Evolutionary conservation across 2,888 invertebrate genomes (phyloP).

Genomic region (Chydorus sphaericus): DNA sequence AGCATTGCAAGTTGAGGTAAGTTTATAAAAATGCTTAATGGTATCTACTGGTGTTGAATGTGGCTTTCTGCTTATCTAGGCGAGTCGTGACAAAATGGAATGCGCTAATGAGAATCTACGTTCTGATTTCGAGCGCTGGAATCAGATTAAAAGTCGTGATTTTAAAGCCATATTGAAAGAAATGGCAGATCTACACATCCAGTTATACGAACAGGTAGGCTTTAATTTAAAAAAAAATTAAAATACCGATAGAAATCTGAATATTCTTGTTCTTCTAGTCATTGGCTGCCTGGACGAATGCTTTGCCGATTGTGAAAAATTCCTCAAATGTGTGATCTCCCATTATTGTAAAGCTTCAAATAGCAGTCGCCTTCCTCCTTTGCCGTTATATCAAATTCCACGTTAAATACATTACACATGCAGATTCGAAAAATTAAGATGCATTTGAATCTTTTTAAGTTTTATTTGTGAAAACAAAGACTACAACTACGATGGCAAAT

Average conservation of each 20-base stretch:
- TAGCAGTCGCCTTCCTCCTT: no score
- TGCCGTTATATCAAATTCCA: no score
- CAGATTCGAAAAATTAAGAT: no score
- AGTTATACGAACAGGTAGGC: slow-evolving; percentile 44
- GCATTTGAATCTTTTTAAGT: no score
- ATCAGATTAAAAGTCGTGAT: slow-evolving; percentile 45
- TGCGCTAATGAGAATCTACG: slow-evolving; percentile 51
- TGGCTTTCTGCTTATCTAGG: slow-evolving; percentile 22
- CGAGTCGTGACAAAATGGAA: slow-evolving; percentile 44
- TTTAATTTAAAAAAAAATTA: no score
- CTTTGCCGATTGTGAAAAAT: slow-evolving; percentile 27
- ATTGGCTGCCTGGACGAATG: slow-evolving; percentile 30
- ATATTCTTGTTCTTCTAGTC: slow-evolving; percentile 23
- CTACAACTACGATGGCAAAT: slow-evolving; percentile 13
- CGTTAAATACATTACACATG: no score
- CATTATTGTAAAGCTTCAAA: not conserved
- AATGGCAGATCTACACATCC: slow-evolving; percentile 48
- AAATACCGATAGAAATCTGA: not conserved
- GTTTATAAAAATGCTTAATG: not conserved
- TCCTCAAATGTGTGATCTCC: not conserved
- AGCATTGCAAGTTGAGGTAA: slow-evolving; percentile 26
- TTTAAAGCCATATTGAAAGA: slow-evolving; percentile 43
- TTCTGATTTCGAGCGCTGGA: slow-evolving; percentile 52
- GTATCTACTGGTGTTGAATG: not conserved
- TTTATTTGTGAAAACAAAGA: no score